Evolutionary conservation across 2,888 invertebrate genomes (phyloP).

Genomic region (Parascotia fuliginaria): DNA sequence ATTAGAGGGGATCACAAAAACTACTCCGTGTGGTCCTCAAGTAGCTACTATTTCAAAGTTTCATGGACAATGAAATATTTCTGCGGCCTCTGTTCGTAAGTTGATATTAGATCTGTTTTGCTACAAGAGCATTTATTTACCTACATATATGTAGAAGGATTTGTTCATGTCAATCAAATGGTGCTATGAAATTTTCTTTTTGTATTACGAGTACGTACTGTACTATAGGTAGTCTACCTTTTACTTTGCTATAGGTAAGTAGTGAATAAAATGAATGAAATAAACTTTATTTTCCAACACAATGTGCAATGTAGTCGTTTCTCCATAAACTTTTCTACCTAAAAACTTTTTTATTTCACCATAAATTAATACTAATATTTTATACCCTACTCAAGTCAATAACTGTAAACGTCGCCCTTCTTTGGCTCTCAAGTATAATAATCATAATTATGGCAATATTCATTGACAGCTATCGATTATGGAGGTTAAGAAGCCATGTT

Average conservation of each 20-base stretch:
- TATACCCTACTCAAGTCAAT: conserved; percentile 1
- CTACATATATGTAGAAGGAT: too few species aligned
- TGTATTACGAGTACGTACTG: too few species aligned
- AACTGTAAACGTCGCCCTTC: conserved; percentile 5
- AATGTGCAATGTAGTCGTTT: too few species aligned
- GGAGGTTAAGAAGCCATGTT: not conserved
- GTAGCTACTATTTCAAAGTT: conserved; percentile 1
- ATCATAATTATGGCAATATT: conserved; percentile 9
- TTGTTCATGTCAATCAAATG: too few species aligned
- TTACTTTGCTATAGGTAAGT: too few species aligned
- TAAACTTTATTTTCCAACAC: too few species aligned
- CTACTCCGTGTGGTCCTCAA: conserved; percentile 2
- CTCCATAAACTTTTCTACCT: too few species aligned
- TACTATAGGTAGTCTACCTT: too few species aligned
- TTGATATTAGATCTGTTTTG: not conserved
- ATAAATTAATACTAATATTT: conserved; percentile 2
- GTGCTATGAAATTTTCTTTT: too few species aligned
- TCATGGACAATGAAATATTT: not conserved
- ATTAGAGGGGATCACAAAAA: conserved; percentile 21
- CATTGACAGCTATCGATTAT: conserved; percentile 3
- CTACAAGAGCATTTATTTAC: too few species aligned
- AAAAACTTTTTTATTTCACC: not conserved
- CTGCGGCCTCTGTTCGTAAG: not conserved
- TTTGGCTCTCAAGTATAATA: conserved; percentile 1
- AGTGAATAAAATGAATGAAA: too few species aligned